phyloP scores from a whole-genome alignment of 1,140 invertebrate species.

The Tribolium castaneum region DNA sequence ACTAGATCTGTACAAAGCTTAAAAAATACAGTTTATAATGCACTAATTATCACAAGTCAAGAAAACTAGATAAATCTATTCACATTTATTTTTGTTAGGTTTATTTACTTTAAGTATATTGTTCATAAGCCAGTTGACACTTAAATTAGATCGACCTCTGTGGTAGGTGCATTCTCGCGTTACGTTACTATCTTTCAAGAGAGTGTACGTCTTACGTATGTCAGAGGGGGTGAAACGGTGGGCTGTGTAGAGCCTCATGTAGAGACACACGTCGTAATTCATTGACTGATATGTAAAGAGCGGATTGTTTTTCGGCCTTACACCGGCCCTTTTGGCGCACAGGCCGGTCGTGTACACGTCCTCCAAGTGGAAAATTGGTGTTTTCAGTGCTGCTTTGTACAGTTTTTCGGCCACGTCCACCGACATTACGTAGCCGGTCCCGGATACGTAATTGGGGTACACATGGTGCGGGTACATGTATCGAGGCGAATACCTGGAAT shows the following conservation, averaged over 20 bases:
- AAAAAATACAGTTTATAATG: slow-evolving; percentile 38
- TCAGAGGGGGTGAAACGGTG: slow-evolving; percentile 43
- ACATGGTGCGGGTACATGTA: slow-evolving; percentile 80
- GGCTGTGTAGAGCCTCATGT: slow-evolving; percentile 43
- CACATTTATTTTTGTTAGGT: slow-evolving; percentile 42
- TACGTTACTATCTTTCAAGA: slow-evolving; percentile 31
- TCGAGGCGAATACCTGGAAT: slow-evolving; percentile 77
- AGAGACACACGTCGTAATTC: slow-evolving; percentile 46
- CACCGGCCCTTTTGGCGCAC: slow-evolving; percentile 44
- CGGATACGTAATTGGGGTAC: slow-evolving; percentile 88
- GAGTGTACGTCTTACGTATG: slow-evolving; percentile 42
- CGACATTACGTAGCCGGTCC: slow-evolving; percentile 87
- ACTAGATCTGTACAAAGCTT: slow-evolving; percentile 40
- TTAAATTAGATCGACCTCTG: slow-evolving; percentile 18
- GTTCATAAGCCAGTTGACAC: slow-evolving; percentile 47
- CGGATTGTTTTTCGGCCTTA: slow-evolving; percentile 42
- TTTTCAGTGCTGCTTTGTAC: slow-evolving; percentile 76
- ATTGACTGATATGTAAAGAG: slow-evolving; percentile 45
- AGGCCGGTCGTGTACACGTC: slow-evolving; percentile 88
- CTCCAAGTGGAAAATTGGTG: slow-evolving; percentile 82
- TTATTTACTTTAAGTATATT: slow-evolving; percentile 46
- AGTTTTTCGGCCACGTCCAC: slow-evolving; percentile 74
- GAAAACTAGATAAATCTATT: slow-evolving; percentile 26
- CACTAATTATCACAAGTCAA: slow-evolving; percentile 41
- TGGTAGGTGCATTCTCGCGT: slow-evolving; percentile 42